Evolutionary conservation across 2,797 vertebrate genomes (phyloP).

Genomic region (Crocidura indochinensis): DNA sequence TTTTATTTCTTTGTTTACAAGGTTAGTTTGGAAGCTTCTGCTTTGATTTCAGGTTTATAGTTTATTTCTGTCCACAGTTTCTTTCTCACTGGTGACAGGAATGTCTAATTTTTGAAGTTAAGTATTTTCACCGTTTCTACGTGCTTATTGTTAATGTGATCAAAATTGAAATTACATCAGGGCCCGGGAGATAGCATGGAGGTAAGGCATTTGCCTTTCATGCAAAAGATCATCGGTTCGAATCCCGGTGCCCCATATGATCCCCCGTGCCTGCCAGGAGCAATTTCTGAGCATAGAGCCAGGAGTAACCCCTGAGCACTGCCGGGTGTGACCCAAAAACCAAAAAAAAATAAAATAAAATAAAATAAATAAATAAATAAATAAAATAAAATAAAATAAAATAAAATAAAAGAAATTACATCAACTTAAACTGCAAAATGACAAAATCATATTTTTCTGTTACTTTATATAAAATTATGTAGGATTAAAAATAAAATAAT

Average conservation of each 20-base stretch:
- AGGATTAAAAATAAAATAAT: background rate
- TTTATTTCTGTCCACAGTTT: conserved; percentile 31
- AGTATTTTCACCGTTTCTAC: background rate
- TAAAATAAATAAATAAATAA: too few species aligned
- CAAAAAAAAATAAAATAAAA: too few species aligned
- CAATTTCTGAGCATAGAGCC: too few species aligned
- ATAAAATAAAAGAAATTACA: too few species aligned
- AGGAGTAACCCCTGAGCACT: too few species aligned
- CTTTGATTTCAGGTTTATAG: conserved; percentile 10
- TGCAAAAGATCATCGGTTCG: too few species aligned
- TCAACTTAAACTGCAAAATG: background rate
- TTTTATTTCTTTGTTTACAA: background rate
- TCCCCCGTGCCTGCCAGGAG: too few species aligned
- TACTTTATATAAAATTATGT: background rate
- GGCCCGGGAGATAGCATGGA: too few species aligned
- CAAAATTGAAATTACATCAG: background rate
- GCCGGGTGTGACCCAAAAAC: too few species aligned
- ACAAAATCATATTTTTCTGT: background rate
- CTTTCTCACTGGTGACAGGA: background rate
- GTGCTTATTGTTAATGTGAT: background rate
- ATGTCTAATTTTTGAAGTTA: background rate
- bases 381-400: too few species aligned
- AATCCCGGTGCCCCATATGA: too few species aligned
- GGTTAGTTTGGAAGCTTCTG: background rate
- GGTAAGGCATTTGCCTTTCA: too few species aligned